A percentile compares a stretch with the other conserved stretches of the same genome.
Evolutionary conservation across 2,113 vertebrate genomes (phyloP).

Genomic region (Barnardius zonarius): DNA sequence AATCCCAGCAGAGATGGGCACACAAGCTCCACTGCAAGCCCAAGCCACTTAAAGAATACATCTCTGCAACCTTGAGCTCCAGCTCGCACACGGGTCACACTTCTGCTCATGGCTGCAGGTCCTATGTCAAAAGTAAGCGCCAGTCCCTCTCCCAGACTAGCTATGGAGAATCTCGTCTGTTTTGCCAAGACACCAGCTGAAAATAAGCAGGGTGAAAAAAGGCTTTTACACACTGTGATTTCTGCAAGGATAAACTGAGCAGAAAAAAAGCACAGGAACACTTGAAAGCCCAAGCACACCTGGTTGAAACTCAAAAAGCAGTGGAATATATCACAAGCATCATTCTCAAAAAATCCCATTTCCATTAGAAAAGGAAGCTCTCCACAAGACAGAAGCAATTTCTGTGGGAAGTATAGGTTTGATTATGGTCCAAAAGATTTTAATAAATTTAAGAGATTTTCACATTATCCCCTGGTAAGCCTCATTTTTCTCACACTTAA

Average conservation of each 20-base stretch:
- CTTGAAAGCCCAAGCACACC: not conserved
- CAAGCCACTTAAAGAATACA: rapidly evolving
- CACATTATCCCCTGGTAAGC: not conserved
- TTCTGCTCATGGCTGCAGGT: not conserved
- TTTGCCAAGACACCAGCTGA: not conserved
- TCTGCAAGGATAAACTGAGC: not conserved
- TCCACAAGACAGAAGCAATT: not conserved
- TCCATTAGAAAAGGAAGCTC: not conserved
- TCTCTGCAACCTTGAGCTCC: not conserved
- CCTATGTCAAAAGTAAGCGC: not conserved
- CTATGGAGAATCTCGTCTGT: not conserved
- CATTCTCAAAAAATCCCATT: not conserved
- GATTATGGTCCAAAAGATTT: not conserved
- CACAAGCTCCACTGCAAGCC: not conserved
- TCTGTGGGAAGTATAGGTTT: not conserved
- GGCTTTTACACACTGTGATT: not conserved
- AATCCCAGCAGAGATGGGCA: not conserved
- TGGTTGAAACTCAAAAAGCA: not conserved
- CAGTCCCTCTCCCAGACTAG: not conserved
- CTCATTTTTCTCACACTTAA: not conserved
- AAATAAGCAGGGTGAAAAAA: not conserved
- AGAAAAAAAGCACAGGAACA: not conserved
- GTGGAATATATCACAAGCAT: not conserved
- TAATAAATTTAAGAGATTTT: not conserved
- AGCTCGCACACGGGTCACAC: not conserved